Percentiles rank a stretch among this genome's conserved stretches.
phyloP scores from a whole-genome alignment of 2,797 vertebrate species.

The Pitangus sulphuratus region DNA sequence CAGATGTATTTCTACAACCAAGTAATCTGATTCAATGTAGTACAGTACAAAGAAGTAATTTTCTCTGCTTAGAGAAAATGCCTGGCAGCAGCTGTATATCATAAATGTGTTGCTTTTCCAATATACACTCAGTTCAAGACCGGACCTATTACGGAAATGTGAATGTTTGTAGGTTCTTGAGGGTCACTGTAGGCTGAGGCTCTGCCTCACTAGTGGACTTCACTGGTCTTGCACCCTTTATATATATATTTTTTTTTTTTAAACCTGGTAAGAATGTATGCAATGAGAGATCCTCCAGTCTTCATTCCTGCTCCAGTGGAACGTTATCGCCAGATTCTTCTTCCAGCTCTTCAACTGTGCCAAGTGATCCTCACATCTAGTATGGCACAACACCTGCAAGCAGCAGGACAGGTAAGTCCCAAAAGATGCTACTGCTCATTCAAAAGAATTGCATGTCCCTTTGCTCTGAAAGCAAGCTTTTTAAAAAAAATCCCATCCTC shows the following conservation, averaged over 20 bases:
- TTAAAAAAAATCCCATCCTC: not conserved
- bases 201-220: not conserved
- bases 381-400: slow-evolving; percentile 92
- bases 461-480: not conserved
- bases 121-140: not conserved
- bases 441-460: not conserved
- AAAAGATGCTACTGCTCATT: not conserved
- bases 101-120: not conserved
- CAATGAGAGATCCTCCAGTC: slow-evolving; percentile 87
- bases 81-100: not conserved
- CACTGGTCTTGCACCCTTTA: not conserved
- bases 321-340: slow-evolving; percentile 92
- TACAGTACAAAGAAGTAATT: not conserved
- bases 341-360: slow-evolving; percentile 90
- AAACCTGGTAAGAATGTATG: slow-evolving; percentile 79
- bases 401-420: slow-evolving; percentile 88
- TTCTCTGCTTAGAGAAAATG: not conserved
- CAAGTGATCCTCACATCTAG: slow-evolving; percentile 96
- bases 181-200: not conserved
- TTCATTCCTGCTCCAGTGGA: slow-evolving; percentile 94
- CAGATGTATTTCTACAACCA: not conserved
- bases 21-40: not conserved
- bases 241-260: not conserved
- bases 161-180: not conserved
- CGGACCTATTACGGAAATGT: not conserved